A percentile compares a stretch with the other conserved stretches of the same genome.
Evolutionary conservation across 2,888 invertebrate genomes (phyloP).

Genomic region (Iphiclides podalirius): DNA sequence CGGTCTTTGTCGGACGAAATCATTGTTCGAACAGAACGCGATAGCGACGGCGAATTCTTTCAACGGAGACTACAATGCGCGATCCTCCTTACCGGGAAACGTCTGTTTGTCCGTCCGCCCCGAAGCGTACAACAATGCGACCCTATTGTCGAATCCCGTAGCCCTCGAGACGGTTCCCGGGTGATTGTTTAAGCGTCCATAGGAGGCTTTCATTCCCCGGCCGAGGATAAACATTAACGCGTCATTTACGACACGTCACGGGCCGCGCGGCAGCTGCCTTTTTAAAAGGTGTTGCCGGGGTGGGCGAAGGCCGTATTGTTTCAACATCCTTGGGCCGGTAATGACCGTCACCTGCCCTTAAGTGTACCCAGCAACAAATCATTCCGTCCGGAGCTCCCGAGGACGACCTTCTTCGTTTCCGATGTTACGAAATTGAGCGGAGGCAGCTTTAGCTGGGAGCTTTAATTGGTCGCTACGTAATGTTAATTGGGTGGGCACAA

Average conservation of each 20-base stretch:
- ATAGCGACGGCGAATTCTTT: constrained; percentile 51
- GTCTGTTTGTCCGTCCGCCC: constrained; percentile 52
- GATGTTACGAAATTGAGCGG: constrained; percentile 14
- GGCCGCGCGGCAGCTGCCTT: constrained; percentile 54
- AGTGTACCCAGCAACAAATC: constrained; percentile 38
- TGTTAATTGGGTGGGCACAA: no score
- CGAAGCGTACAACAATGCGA: constrained; percentile 44
- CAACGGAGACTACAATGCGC: constrained; percentile 58
- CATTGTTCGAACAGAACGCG: constrained; percentile 10
- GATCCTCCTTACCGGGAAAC: constrained; percentile 55
- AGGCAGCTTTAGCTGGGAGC: background rate
- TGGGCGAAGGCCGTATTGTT: constrained; percentile 42
- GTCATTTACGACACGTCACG: constrained; percentile 68
- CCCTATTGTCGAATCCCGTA: constrained; percentile 43
- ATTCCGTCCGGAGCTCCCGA: constrained; percentile 30
- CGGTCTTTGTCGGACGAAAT: constrained; percentile 26
- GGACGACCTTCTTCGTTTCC: constrained; percentile 25
- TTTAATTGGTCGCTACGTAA: no score
- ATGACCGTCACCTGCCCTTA: constrained; percentile 58
- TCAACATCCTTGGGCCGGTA: constrained; percentile 50
- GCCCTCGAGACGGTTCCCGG: constrained; percentile 32
- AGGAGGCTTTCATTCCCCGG: no score
- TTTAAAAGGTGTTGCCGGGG: constrained; percentile 30
- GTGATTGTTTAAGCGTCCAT: constrained; percentile 26
- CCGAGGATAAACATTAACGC: constrained; percentile 47